Evolutionary conservation across 2,113 vertebrate species (phyloP).

Genomic region (Hiodon alosoides): DNA sequence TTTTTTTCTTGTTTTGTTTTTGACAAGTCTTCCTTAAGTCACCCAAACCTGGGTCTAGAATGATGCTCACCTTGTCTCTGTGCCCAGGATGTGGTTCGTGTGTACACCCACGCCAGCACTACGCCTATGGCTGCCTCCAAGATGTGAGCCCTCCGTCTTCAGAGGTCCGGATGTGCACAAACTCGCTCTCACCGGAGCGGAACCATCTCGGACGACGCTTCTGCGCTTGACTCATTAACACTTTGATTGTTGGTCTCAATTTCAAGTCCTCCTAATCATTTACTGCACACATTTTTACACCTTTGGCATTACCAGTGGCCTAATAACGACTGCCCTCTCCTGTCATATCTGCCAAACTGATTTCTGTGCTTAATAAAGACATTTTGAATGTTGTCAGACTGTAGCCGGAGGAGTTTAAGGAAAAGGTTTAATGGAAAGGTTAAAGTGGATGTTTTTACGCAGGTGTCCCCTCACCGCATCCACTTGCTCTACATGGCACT

Average conservation of each 20-base stretch:
- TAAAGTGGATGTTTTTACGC: too few species aligned
- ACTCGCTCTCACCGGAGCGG: neutral
- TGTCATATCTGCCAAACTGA: neutral
- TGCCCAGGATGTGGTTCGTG: slow-evolving; percentile 44
- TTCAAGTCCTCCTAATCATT: too few species aligned
- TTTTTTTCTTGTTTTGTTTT: neutral
- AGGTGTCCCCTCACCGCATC: too few species aligned
- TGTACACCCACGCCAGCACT: slow-evolving; percentile 55
- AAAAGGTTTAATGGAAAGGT: too few species aligned
- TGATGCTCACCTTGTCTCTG: neutral
- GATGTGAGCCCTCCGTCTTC: slow-evolving; percentile 49
- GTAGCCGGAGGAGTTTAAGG: too few species aligned
- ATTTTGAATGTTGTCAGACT: too few species aligned
- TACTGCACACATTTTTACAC: too few species aligned
- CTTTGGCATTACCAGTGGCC: neutral
- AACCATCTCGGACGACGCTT: too few species aligned
- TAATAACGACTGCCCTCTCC: neutral
- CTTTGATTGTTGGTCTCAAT: too few species aligned
- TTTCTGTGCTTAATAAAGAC: neutral
- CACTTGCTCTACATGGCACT: too few species aligned
- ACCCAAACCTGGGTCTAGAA: too few species aligned
- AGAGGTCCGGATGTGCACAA: neutral
- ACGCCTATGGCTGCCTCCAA: slow-evolving; percentile 54
- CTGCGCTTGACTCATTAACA: too few species aligned
- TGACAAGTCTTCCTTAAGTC: neutral